phyloP scores from a whole-genome alignment of 2,113 vertebrate species.

The Oceanodroma tethys region DNA sequence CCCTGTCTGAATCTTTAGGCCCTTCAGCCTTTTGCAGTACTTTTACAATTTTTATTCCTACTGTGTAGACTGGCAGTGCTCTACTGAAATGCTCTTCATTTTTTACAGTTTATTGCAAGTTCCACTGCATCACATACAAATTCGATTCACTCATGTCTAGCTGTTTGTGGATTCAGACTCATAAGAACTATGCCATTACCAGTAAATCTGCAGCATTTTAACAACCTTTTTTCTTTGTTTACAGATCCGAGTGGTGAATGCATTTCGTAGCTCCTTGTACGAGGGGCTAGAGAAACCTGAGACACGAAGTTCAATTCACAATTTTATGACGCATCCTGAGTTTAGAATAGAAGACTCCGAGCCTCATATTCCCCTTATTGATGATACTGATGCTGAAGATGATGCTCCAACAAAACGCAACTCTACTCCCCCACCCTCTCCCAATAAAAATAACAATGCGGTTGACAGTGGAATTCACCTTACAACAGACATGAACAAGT shows the following conservation, averaged over 20 bases:
- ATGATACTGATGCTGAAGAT: conserved; percentile 97
- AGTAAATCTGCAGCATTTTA: not conserved
- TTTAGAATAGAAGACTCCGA: conserved; percentile 99
- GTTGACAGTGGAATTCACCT: conserved; percentile 95
- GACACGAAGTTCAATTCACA: conserved; percentile 97
- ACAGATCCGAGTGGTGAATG: conserved; percentile 99
- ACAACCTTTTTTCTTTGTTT: conserved; percentile 43
- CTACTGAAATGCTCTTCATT: conserved; percentile 78
- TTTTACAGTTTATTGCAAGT: conserved; percentile 84
- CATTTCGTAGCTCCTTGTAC: conserved; percentile 99
- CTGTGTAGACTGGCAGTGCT: conserved; percentile 69
- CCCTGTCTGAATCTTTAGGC: conserved; percentile 61
- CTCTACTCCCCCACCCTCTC: conserved; percentile 87
- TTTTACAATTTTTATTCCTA: conserved; percentile 63
- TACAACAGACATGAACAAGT: conserved; percentile 90
- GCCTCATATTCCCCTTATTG: conserved; percentile 97
- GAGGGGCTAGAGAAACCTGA: conserved; percentile 97
- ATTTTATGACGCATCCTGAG: conserved; percentile 99
- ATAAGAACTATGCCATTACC: conserved; percentile 67
- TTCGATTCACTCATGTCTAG: conserved; percentile 80
- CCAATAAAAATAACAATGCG: conserved; percentile 99
- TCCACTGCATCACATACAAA: conserved; percentile 82
- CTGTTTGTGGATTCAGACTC: conserved; percentile 83
- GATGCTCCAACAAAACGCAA: conserved; percentile 97
- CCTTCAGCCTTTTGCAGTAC: conserved; percentile 68